These are phyloP conservation scores for Lamellibrachia columna DNA, from an alignment of 2,888 invertebrate genomes.

Conservation along the genomic window DNA sequence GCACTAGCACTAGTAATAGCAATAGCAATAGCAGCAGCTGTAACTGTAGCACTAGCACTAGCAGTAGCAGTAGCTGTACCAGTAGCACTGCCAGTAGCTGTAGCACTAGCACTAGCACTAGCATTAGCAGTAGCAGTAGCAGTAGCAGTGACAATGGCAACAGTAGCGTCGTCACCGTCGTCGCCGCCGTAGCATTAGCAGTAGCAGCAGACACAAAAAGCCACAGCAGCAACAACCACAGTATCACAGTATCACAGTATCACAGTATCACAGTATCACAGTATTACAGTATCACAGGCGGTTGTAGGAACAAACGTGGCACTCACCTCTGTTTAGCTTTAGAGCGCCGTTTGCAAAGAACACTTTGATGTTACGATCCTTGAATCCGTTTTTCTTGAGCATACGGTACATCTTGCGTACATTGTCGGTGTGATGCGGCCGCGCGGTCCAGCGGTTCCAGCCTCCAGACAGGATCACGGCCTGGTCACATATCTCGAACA, in stretches of 20 bases:
- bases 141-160: too few species aligned
- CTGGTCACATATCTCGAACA: conserved; percentile 69
- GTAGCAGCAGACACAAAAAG: neutral
- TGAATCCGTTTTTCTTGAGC: conserved; percentile 67
- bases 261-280: neutral
- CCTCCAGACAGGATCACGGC: conserved; percentile 69
- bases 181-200: neutral
- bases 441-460: conserved; percentile 67
- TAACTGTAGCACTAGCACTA: too few species aligned
- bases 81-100: too few species aligned
- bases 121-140: too few species aligned
- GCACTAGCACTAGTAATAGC: too few species aligned
- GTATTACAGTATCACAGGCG: neutral
- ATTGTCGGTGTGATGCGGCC: conserved; percentile 61
- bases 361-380: conserved; percentile 67
- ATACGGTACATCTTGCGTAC: conserved; percentile 63
- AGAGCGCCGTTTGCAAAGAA: conserved; percentile 68
- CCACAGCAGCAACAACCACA: neutral
- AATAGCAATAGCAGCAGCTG: too few species aligned
- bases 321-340: conserved; percentile 43
- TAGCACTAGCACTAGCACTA: too few species aligned
- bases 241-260: neutral
- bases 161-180: neutral
- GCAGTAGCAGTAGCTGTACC: too few species aligned
- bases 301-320: neutral